Conservation (phyloP, 2,888 invertebrate genomes). For the Mayetiola destructor region DNA sequence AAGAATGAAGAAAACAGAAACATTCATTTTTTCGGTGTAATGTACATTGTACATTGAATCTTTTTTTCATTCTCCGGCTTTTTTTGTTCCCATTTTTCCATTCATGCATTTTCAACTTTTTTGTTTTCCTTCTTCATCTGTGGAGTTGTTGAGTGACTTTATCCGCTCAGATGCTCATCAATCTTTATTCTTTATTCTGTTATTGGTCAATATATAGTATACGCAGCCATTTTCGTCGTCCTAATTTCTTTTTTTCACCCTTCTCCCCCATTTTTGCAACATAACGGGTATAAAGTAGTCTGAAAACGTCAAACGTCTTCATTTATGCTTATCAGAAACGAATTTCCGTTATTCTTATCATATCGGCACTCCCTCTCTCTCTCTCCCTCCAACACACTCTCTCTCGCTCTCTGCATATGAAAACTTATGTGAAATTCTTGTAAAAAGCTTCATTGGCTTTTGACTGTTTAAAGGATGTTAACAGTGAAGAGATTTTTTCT, state of each 20-base stretch:
- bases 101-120: neutral
- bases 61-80: too few relatives aligned
- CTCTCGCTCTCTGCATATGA: neutral
- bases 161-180: constrained; percentile 10
- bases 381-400: neutral
- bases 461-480: too few relatives aligned
- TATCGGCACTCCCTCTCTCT: neutral
- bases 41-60: too few relatives aligned
- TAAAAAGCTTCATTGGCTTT: too few relatives aligned
- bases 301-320: neutral
- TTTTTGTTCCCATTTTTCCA: too few relatives aligned
- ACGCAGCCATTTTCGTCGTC: too few relatives aligned
- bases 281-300: too few relatives aligned
- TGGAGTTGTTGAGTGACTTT: neutral
- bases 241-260: neutral
- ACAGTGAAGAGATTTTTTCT: too few relatives aligned
- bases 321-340: neutral
- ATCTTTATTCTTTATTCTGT: constrained; percentile 4
- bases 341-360: neutral
- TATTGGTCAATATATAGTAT: too few relatives aligned
- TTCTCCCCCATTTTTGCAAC: neutral
- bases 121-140: neutral
- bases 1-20: too few relatives aligned
- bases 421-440: neutral
- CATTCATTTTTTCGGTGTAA: too few relatives aligned